These are phyloP conservation scores for Anorthoa munda DNA, from an alignment of 2,888 invertebrate genomes.

Conservation along the genomic window DNA sequence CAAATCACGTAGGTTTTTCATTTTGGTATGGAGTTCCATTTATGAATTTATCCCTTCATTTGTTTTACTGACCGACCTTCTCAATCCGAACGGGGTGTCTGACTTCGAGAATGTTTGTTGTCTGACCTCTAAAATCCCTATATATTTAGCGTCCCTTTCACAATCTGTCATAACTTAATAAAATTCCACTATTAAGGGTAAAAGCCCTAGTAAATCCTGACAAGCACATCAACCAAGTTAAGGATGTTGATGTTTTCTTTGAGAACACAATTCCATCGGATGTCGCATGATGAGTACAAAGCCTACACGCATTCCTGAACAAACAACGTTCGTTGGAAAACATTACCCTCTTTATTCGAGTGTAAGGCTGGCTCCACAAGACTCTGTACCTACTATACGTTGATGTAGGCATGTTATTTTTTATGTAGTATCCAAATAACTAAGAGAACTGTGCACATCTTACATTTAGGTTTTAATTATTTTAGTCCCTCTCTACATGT, in stretches of 20 bases:
- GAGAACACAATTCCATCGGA: constrained; percentile 63
- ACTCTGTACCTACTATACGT: background rate
- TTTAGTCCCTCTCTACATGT: too few species aligned
- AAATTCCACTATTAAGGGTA: constrained; percentile 11
- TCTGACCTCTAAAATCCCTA: background rate
- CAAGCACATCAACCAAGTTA: constrained; percentile 58
- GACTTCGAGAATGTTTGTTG: background rate
- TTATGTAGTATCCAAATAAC: constrained; percentile 1
- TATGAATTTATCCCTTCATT: constrained; percentile 8
- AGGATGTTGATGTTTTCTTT: constrained; percentile 69
- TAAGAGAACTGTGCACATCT: background rate
- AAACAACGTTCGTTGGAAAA: constrained; percentile 67
- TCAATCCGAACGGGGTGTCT: too few species aligned
- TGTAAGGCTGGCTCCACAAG: constrained; percentile 31
- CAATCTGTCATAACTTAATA: constrained; percentile 14
- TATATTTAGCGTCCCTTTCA: background rate
- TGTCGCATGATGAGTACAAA: constrained; percentile 58
- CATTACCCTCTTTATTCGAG: constrained; percentile 65
- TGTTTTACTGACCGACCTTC: background rate
- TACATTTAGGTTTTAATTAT: too few species aligned
- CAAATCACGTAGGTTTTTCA: constrained; percentile 17
- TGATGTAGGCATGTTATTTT: constrained; percentile 1
- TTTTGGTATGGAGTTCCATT: constrained; percentile 5
- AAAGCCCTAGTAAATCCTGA: constrained; percentile 35
- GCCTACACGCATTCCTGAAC: constrained; percentile 69